These are phyloP conservation scores for Leptodactylus fuscus DNA, from an alignment of 2,113 vertebrate species.

Conservation along the genomic window DNA sequence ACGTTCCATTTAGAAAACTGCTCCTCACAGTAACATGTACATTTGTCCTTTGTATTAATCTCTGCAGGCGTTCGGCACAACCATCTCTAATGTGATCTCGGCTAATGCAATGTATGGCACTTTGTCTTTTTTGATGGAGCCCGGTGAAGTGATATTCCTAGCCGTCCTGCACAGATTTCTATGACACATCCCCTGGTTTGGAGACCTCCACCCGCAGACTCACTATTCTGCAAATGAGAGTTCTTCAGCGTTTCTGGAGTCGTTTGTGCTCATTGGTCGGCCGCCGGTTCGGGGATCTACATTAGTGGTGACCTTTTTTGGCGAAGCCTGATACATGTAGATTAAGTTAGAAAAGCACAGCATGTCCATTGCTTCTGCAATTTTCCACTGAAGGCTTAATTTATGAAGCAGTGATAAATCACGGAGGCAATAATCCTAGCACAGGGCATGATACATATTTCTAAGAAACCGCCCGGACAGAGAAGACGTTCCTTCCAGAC, in stretches of 20 bases:
- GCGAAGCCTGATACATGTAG: not conserved
- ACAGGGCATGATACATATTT: not conserved
- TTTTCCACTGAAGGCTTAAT: not conserved
- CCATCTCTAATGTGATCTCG: not conserved
- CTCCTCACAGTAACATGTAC: not conserved
- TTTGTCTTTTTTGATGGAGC: not conserved
- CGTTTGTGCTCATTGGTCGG: not conserved
- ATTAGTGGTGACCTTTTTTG: constrained; percentile 7
- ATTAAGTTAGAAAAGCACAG: constrained; percentile 14
- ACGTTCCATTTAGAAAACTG: not conserved
- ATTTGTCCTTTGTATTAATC: not conserved
- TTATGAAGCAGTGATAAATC: constrained; percentile 22
- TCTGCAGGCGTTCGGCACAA: not conserved
- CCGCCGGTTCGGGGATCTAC: not conserved
- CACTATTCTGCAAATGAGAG: not conserved
- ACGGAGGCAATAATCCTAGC: not conserved
- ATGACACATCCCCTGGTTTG: not conserved
- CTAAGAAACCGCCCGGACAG: not conserved
- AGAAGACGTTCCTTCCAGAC: not conserved
- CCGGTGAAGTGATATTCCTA: not conserved
- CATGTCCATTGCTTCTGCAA: not conserved
- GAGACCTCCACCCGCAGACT: not conserved
- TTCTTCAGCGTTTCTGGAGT: not conserved
- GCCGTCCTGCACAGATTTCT: no score
- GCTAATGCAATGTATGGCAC: not conserved